These are phyloP conservation scores for Cerastoderma edule DNA, from an alignment of 2,888 invertebrate genomes.

Conservation along the genomic window DNA sequence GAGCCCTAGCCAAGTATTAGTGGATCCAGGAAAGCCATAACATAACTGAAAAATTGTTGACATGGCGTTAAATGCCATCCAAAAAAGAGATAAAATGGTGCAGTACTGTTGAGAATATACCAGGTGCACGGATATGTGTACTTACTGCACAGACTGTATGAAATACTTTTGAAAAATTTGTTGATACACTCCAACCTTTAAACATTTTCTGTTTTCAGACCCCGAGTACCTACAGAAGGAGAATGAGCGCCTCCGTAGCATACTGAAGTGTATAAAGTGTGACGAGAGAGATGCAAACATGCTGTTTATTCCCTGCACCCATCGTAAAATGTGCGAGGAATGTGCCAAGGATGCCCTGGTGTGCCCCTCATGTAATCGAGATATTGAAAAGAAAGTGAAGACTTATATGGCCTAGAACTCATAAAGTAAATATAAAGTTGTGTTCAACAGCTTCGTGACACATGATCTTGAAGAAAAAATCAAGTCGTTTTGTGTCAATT, in stretches of 20 bases:
- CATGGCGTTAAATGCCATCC: too few relatives aligned
- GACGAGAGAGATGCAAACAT: constrained; percentile 48
- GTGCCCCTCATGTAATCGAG: constrained; percentile 44
- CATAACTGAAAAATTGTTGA: too few relatives aligned
- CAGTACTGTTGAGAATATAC: too few relatives aligned
- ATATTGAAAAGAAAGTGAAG: constrained; percentile 49
- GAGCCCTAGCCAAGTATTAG: too few relatives aligned
- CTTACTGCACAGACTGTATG: too few relatives aligned
- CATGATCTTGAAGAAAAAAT: background rate
- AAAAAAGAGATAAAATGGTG: too few relatives aligned
- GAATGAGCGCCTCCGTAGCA: constrained; percentile 35
- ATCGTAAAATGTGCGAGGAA: constrained; percentile 49
- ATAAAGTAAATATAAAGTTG: background rate
- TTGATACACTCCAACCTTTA: too few relatives aligned
- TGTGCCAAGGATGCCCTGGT: constrained; percentile 35
- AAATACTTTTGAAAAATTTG: too few relatives aligned
- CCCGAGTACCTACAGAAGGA: constrained; percentile 24
- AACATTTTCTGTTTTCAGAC: constrained; percentile 1
- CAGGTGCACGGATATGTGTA: too few relatives aligned
- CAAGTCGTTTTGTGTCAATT: background rate
- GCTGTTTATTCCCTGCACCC: constrained; percentile 53
- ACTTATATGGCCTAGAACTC: constrained; percentile 50
- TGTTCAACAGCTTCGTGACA: background rate
- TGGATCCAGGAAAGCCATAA: too few relatives aligned
- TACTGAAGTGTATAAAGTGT: constrained; percentile 51